phyloP scores from a whole-genome alignment of 2,888 invertebrate species.

The Ophioninae sp. region DNA sequence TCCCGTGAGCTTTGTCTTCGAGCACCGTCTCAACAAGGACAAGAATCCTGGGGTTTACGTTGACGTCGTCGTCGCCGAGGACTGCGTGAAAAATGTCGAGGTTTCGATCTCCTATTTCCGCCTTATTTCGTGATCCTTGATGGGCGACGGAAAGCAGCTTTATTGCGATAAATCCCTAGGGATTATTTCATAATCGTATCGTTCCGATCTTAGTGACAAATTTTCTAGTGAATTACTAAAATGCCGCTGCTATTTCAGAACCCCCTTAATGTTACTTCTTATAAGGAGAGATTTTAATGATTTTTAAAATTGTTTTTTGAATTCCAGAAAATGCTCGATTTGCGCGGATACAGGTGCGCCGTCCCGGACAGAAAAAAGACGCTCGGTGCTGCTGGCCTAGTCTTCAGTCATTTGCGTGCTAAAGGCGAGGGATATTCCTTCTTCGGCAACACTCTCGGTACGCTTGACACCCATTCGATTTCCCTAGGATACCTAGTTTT shows the following conservation, averaged over 20 bases:
- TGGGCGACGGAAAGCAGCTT: not conserved
- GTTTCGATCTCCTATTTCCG: conserved; percentile 53
- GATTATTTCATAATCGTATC: too few relatives aligned
- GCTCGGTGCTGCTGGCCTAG: conserved; percentile 68
- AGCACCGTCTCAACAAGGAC: conserved; percentile 71
- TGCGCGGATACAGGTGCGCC: conserved; percentile 74
- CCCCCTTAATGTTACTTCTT: not conserved
- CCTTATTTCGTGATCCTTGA: not conserved
- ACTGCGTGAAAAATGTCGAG: conserved; percentile 70
- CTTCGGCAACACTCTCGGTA: conserved; percentile 75
- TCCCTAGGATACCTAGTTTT: too few relatives aligned
- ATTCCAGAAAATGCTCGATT: conserved; percentile 70
- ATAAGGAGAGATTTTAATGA: not conserved
- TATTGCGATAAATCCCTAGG: too few relatives aligned
- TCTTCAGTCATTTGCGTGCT: conserved; percentile 69
- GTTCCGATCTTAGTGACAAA: not conserved
- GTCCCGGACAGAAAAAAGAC: conserved; percentile 69
- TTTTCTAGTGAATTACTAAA: not conserved
- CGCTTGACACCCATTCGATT: not conserved
- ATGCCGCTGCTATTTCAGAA: not conserved
- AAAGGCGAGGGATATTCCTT: conserved; percentile 75
- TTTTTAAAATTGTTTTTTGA: conserved; percentile 1
- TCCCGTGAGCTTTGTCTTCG: conserved; percentile 73
- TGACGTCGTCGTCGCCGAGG: conserved; percentile 72
- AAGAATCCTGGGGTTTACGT: conserved; percentile 70